phyloP scores from a whole-genome alignment of 1,140 invertebrate genomes.

The Macrostomum lignano region DNA sequence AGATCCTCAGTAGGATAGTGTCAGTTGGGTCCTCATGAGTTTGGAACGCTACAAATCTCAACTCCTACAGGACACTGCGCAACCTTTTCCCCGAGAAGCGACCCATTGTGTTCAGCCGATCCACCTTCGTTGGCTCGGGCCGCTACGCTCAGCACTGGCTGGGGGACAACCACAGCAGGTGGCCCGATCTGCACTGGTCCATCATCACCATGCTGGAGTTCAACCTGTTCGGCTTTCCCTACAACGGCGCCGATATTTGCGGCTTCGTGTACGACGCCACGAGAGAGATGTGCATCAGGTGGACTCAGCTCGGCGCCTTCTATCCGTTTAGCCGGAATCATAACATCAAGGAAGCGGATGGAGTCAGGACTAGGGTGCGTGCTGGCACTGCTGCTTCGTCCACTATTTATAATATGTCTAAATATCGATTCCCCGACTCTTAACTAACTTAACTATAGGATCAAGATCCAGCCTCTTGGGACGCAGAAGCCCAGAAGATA shows the following conservation, averaged over 20 bases:
- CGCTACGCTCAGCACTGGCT: slow-evolving; percentile 62
- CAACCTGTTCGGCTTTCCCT: slow-evolving; percentile 34
- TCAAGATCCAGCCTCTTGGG: too few relatives aligned
- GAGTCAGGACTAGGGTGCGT: slow-evolving; percentile 10
- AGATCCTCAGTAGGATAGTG: too few relatives aligned
- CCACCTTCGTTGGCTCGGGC: slow-evolving; percentile 46
- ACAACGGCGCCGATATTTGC: slow-evolving; percentile 64
- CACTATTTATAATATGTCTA: too few relatives aligned
- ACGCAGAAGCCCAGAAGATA: too few relatives aligned
- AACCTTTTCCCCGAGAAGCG: slow-evolving; percentile 17
- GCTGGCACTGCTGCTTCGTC: too few relatives aligned
- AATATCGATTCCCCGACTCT: too few relatives aligned
- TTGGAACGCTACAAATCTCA: slow-evolving; percentile 11
- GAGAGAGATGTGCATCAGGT: slow-evolving; percentile 30
- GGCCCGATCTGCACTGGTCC: slow-evolving; percentile 18
- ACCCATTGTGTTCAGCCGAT: slow-evolving; percentile 46
- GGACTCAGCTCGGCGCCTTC: slow-evolving; percentile 34
- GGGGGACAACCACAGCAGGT: slow-evolving; percentile 31
- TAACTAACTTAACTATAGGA: too few relatives aligned
- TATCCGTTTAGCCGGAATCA: slow-evolving; percentile 27
- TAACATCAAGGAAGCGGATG: slow-evolving; percentile 22
- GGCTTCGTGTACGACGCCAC: slow-evolving; percentile 53
- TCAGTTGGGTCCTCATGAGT: slow-evolving; percentile 31
- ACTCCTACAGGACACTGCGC: slow-evolving; percentile 6
- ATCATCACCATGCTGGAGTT: slow-evolving; percentile 20